These are phyloP conservation scores for Alethe diademata DNA, from an alignment of 2,113 vertebrate genomes.

Conservation along the genomic window DNA sequence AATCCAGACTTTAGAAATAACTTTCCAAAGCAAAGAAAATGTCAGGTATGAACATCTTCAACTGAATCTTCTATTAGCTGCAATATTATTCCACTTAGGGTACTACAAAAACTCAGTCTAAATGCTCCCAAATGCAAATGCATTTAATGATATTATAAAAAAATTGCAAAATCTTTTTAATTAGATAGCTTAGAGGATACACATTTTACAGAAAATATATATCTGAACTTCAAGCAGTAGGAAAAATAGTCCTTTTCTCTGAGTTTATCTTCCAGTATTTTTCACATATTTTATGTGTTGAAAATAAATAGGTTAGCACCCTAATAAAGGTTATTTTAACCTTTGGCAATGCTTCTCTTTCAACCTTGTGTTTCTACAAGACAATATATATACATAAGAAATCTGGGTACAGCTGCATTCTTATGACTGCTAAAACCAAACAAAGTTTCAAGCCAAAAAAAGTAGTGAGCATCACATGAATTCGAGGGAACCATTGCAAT, in stretches of 20 bases:
- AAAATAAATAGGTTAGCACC: slow-evolving; percentile 14
- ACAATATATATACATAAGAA: neutral
- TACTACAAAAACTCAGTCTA: neutral
- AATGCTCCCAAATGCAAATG: neutral
- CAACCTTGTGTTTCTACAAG: neutral
- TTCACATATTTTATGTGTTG: slow-evolving; percentile 3
- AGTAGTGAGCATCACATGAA: neutral
- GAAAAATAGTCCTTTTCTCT: neutral
- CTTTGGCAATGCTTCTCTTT: slow-evolving; percentile 16
- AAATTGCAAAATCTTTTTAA: neutral
- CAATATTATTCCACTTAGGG: neutral
- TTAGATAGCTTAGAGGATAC: neutral
- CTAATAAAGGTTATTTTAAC: slow-evolving; percentile 41
- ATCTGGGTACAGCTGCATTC: neutral
- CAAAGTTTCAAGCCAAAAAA: neutral
- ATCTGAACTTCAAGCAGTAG: neutral
- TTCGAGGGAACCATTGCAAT: neutral
- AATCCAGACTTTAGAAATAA: neutral
- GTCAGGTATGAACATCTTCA: neutral
- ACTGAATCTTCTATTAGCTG: neutral
- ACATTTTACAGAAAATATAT: neutral
- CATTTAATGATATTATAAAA: neutral
- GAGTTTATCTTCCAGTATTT: neutral
- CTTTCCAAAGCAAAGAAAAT: neutral
- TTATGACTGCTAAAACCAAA: neutral